Base-by-base conservation (phyloP, 2,113 vertebrate genomes). In the Leucoraja erinaceus region DNA sequence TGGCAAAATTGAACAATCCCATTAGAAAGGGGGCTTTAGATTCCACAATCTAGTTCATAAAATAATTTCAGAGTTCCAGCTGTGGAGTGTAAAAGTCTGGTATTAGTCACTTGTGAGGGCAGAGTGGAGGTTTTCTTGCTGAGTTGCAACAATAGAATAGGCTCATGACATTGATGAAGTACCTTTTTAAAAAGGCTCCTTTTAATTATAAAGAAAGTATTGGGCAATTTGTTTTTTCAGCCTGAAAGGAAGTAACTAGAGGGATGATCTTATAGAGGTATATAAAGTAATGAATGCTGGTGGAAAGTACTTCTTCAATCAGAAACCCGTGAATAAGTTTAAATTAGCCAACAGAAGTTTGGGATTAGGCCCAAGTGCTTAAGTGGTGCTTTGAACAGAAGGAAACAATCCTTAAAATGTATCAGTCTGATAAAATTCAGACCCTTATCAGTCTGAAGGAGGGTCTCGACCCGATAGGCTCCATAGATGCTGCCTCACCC, bases 81-180 rank as follows among this genome's bases (percentile, higher is more conserved):
- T 22, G 47, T 25, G 47, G 47, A 83, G 22, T 10, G 4, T 59
- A 25, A 10, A 28, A 59, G 25, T 20, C 79, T 83, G 18, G 20
- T 28, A 59, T 83, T 56, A 56, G 79, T 83, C 20, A 28, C 79
- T 83, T 56, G 47, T 11, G 47, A 56, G 47, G 79, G 2, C 38
- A 22, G 25, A 20, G 79, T 8, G 22, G 47, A 56, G 79, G 20
- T 22, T 22, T 81, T 56, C 78, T 25, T 83, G 79, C 79, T 83
- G 79, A 83, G 79, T 83, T 83, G 79, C 54, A 0, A 28, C 56
- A 83, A 59, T 83, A 56, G 79, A 10, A 25, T 83, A 25, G 47
- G 28, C 56, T 83, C 22, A 54, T 56, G 79, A 83, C 79, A 83
- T 83, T 83, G 54, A 83, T 83, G 28, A 83, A 83, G 54, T 83